A percentile compares a stretch with the other conserved stretches of the same genome.
Evolutionary conservation across 2,797 vertebrate genomes (phyloP).

Genomic region (Steatocranus sp.): DNA sequence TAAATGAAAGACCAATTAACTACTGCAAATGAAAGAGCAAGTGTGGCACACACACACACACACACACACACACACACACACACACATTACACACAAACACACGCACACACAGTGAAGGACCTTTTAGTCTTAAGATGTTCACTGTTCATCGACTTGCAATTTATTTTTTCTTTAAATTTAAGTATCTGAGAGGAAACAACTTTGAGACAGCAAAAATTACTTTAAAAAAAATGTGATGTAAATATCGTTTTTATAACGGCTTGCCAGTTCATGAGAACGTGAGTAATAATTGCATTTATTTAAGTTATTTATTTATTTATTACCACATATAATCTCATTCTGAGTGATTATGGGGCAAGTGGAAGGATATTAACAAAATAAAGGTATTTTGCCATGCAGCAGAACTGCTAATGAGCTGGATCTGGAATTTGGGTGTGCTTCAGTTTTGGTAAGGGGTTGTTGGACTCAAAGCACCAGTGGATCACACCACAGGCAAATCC

Average conservation of each 20-base stretch:
- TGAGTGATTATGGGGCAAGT: fast-evolving
- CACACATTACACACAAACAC: too few species aligned
- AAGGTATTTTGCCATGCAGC: not conserved
- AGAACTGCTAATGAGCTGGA: fast-evolving
- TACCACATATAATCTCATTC: fast-evolving
- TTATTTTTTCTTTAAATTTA: fast-evolving
- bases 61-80: not conserved
- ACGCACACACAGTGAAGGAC: not conserved
- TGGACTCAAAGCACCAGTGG: too few species aligned
- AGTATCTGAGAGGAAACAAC: not conserved
- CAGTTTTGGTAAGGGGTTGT: not conserved
- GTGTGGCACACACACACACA: not conserved
- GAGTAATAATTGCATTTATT: not conserved
- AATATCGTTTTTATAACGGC: fast-evolving
- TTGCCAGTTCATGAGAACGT: not conserved
- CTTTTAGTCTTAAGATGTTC: not conserved
- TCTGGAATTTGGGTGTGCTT: not conserved
- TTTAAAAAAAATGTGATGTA: not conserved
- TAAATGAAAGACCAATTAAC: not conserved
- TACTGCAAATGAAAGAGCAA: not conserved
- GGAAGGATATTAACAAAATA: not conserved
- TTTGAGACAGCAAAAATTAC: fast-evolving
- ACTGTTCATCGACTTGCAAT: fast-evolving
- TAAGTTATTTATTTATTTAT: not conserved
- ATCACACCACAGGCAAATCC: fast-evolving